Evolutionary conservation across 2,113 vertebrate genomes (phyloP).

Genomic region (Xerus inauris): DNA sequence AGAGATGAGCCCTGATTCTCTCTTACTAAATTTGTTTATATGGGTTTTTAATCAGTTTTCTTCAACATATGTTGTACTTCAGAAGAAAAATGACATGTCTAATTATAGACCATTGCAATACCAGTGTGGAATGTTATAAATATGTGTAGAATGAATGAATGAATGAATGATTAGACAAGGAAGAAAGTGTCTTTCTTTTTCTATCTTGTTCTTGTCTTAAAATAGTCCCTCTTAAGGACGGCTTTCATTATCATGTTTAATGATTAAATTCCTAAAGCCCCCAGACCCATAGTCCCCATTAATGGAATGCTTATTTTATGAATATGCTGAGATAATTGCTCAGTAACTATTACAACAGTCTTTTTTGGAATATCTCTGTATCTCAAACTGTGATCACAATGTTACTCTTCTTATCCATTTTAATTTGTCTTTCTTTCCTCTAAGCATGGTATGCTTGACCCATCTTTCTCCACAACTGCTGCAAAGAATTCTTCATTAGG

Average conservation of each 20-base stretch:
- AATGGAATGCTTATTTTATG: not conserved
- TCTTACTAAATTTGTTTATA: not conserved
- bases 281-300: accelerated
- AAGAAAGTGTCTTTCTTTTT: not conserved
- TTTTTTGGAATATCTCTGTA: not conserved
- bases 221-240: not conserved
- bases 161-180: not conserved
- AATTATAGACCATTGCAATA: not conserved
- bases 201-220: not conserved
- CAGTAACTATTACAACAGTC: not conserved
- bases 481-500: not conserved
- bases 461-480: not conserved
- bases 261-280: not conserved
- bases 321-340: not conserved
- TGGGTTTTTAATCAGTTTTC: not conserved
- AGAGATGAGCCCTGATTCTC: not conserved
- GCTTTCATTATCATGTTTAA: not conserved
- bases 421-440: not conserved
- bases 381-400: not conserved
- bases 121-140: not conserved
- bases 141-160: not conserved
- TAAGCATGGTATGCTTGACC: not conserved
- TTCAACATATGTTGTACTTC: not conserved
- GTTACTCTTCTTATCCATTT: not conserved
- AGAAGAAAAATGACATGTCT: not conserved